A percentile compares a stretch with the other conserved stretches of the same genome.
These are phyloP conservation scores for Netelia virgata DNA, from an alignment of 2,888 invertebrate genomes.

Conservation along the genomic window DNA sequence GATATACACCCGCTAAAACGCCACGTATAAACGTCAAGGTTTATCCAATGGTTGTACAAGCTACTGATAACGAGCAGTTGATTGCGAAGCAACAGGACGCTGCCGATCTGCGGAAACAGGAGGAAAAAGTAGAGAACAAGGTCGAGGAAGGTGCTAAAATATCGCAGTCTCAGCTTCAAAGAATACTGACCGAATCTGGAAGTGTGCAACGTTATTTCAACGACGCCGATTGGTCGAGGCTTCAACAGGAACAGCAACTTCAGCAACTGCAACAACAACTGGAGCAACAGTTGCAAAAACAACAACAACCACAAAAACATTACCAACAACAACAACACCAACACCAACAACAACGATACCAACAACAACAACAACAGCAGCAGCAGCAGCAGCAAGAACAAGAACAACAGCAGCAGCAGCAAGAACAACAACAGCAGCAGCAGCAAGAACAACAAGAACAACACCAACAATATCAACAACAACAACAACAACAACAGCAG, in stretches of 20 bases:
- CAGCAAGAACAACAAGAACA: slow-evolving; percentile 83
- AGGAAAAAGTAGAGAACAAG: background rate
- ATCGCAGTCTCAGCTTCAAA: slow-evolving; percentile 56
- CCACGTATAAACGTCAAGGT: slow-evolving; percentile 57
- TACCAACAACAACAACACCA: slow-evolving; percentile 84
- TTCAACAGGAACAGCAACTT: slow-evolving; percentile 23
- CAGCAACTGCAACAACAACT: slow-evolving; percentile 25
- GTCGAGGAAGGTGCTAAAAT: slow-evolving; percentile 20
- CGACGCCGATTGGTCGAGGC: slow-evolving; percentile 40
- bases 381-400: background rate
- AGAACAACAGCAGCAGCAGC: slow-evolving; percentile 85
- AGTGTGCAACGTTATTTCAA: slow-evolving; percentile 53
- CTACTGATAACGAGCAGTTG: slow-evolving; percentile 1
- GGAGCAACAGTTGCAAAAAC: slow-evolving; percentile 6
- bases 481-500: slow-evolving; percentile 68
- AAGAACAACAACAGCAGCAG: slow-evolving; percentile 84
- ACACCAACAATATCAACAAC: background rate
- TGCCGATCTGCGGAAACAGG: slow-evolving; percentile 3
- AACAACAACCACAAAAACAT: slow-evolving; percentile 84
- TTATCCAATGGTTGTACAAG: slow-evolving; percentile 21
- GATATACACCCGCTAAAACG: slow-evolving; percentile 47
- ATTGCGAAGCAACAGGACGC: slow-evolving; percentile 25
- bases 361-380: slow-evolving; percentile 23
- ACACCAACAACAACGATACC: slow-evolving; percentile 18
- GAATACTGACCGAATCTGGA: slow-evolving; percentile 57